Base-by-base conservation (phyloP, 2,113 vertebrate genomes). In the Gymnorhina tibicen region DNA sequence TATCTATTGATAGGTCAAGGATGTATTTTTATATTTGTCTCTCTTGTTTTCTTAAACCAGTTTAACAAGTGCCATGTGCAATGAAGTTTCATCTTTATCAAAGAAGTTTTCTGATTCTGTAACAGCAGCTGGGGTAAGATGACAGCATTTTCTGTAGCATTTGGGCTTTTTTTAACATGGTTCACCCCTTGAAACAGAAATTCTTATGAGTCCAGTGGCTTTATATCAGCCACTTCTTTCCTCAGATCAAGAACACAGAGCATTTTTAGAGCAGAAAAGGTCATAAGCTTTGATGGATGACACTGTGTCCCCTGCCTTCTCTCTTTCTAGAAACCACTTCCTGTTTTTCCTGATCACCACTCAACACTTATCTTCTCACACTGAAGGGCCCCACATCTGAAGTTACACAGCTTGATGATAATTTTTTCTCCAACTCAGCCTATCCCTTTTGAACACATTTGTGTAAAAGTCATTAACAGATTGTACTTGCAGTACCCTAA, bases 41-140 rank as follows among this genome's bases (percentile, higher is more conserved):
- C 46, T 79, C 18, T 69, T 69, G 4, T 95, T 85, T 78, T 60
- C 83, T 88, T 72, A 59, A 94, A 97, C 72, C 97, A 99, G 99
- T 96, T 98, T 99, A 97, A 99, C 99, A 44, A 97, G 97, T 87
- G 99, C 99, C 75, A 99, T 99, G 99, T 99, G 99, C 97, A 99
- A 98, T 92, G 99, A 99, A 98, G 99, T 99, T 83, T 97, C 98
- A 53, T 98, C 98, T 80, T 98, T 99, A 97, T 98, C 99, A 37
- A 98, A 98, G 97, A 99, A 98, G 97, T 99, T 99, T 97, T 98
- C 98, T 2, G 98, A 98, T 74, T 98, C 96, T 27, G 97, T 99
- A 96, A 98, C 99, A 83, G 87, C 97, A 63, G 96, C 98, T 93
- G 99, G 99, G 99, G 99, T 99, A 98, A 98, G 99, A 91, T 35